Base-by-base conservation (phyloP, 1,140 invertebrate genomes). In the Drosophila subobscura region DNA sequence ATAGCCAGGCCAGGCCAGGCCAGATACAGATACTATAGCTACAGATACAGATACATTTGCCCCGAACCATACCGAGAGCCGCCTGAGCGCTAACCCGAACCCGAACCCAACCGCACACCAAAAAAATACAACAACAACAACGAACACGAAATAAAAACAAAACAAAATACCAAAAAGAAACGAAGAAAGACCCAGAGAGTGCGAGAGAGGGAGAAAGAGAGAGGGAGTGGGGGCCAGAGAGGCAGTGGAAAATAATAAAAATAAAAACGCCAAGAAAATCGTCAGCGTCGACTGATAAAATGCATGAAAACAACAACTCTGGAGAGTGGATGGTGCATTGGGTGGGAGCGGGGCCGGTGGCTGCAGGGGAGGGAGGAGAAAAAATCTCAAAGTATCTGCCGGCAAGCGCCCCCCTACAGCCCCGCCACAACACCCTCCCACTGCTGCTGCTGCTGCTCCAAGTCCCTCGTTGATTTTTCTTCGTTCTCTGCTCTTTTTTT, bases 341-440 rank as follows among this genome's bases (percentile, higher is more conserved):
- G 22, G 25, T 2, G 20, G 55, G 25, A 8, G 27, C 12, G 14
- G 25, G 42, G 54, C 4, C 40, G 29, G 23, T 33, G 40, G 51
- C 10, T 14, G 41, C 3, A 14, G 10, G 8, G 4, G 27, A 29
- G 51, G 29, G 22, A 57, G 49, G 33, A 71, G 46, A 46, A 65
- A 60, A 75, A 78, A 85, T 86, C 81, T 85, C 81, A 80, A 86
- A 86, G 83, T 81, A 81, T 86, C 79, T 84, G 79, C 79, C 79
- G 65, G 58, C 74, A 72, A 67, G 61, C 42, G 42, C 52, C 58
- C 47, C 47, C 52, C 58, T 22, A 37, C 58, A 45, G 16, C 40
- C 54, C 50, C 55, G 22, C 27, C 58, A 16, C 37, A 16, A 27
- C 61, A 47, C 49, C 53, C 60, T 29, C 27, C 46, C 64, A 66